These are phyloP conservation scores for Leptopilina boulardi DNA, from an alignment of 1,140 invertebrate genomes.

Conservation along the genomic window DNA sequence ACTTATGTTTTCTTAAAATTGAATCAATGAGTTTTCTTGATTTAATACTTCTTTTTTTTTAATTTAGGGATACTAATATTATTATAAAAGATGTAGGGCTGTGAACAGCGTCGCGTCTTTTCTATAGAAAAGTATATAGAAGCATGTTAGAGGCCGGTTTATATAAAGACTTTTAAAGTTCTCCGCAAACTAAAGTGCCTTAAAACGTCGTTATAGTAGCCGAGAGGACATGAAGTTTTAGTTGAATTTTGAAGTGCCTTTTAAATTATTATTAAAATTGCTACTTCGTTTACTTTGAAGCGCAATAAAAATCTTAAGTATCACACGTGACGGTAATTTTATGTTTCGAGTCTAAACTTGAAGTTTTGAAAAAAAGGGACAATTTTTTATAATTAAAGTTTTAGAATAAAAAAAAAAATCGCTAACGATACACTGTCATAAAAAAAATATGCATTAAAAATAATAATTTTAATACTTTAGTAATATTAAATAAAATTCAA, in stretches of 20 bases:
- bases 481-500: too few species aligned
- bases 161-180: conserved; percentile 27
- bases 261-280: conserved; percentile 27
- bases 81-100: too few species aligned
- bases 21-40: too few species aligned
- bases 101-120: background rate
- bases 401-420: too few species aligned
- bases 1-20: too few species aligned
- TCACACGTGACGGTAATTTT: background rate
- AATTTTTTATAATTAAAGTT: background rate
- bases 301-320: background rate
- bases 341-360: background rate
- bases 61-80: too few species aligned
- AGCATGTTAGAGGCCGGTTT: background rate
- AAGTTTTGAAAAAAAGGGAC: background rate
- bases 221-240: background rate
- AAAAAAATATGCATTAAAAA: too few species aligned
- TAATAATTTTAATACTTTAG: too few species aligned
- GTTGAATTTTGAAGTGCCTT: conserved; percentile 14
- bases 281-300: conserved; percentile 11
- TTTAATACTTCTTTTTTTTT: too few species aligned
- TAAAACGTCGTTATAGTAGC: conserved; percentile 20
- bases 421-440: too few species aligned
- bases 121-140: conserved; percentile 1
- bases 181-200: conserved; percentile 10